These are phyloP conservation scores for Dasyprocta punctata DNA, from an alignment of 2,113 vertebrate genomes.

Conservation along the genomic window DNA sequence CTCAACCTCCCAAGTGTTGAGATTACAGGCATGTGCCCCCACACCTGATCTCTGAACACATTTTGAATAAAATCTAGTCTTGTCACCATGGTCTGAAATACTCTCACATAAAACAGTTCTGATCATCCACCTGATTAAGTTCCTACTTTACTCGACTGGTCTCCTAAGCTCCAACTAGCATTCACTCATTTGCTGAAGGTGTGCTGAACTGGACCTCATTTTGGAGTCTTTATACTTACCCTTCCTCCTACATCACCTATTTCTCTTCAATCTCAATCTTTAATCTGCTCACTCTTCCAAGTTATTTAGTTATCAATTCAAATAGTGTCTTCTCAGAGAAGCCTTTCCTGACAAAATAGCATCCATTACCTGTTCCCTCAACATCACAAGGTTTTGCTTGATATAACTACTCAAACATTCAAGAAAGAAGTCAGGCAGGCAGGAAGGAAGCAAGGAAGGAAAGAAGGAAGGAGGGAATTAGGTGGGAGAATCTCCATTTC, in stretches of 20 bases:
- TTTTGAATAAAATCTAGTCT: neutral
- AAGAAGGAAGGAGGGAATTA: neutral
- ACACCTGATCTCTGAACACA: neutral
- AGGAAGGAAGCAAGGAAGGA: too few relatives aligned
- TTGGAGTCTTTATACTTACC: neutral
- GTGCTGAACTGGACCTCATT: neutral
- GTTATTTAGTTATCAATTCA: neutral
- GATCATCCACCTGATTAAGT: neutral
- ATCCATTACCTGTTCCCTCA: neutral
- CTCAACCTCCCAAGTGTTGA: neutral
- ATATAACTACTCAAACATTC: neutral
- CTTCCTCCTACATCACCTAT: neutral
- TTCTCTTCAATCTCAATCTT: neutral
- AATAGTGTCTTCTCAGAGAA: neutral
- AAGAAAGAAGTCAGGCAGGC: neutral
- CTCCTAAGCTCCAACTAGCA: neutral
- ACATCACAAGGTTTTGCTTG: neutral
- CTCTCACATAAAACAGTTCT: too few relatives aligned
- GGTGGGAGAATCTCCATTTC: conserved; percentile 6
- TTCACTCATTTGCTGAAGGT: neutral
- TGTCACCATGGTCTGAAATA: neutral
- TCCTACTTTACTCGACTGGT: neutral
- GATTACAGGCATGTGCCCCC: neutral
- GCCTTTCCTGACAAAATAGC: neutral
- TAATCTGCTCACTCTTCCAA: neutral